These are phyloP conservation scores for Tiaroga cobitis DNA, from an alignment of 2,797 vertebrate genomes.

Conservation along the genomic window DNA sequence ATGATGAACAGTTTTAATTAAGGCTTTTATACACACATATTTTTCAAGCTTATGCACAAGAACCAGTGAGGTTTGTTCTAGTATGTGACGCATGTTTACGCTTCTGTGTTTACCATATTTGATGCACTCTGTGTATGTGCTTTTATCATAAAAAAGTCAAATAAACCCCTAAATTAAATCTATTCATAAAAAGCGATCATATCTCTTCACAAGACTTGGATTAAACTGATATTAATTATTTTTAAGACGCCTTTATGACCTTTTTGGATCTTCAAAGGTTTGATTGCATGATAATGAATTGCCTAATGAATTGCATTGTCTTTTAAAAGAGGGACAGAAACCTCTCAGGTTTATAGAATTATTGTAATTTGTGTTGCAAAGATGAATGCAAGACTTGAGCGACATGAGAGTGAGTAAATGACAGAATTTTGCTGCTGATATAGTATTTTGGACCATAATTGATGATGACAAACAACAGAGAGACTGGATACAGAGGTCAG, in stretches of 20 bases:
- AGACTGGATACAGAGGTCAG: slow-evolving; percentile 1
- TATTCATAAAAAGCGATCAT: neutral
- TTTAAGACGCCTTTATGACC: neutral
- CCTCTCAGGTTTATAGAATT: neutral
- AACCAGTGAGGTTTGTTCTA: neutral
- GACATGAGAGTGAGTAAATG: no score
- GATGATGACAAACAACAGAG: neutral
- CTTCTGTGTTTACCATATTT: neutral
- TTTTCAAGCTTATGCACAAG: neutral
- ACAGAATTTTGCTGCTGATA: neutral
- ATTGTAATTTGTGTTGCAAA: neutral
- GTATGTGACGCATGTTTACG: neutral
- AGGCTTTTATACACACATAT: neutral
- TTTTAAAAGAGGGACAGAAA: neutral
- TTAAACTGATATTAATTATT: neutral
- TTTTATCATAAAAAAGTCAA: neutral
- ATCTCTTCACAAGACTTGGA: neutral
- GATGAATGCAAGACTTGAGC: neutral
- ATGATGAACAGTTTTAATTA: neutral
- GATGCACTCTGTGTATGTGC: neutral
- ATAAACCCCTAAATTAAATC: neutral
- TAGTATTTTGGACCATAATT: slow-evolving; percentile 6
- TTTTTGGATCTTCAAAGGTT: neutral
- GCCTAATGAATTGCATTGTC: neutral
- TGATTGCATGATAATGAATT: neutral